Base-by-base conservation (phyloP, 2,113 vertebrate species). In the Rhinogobius similis region DNA sequence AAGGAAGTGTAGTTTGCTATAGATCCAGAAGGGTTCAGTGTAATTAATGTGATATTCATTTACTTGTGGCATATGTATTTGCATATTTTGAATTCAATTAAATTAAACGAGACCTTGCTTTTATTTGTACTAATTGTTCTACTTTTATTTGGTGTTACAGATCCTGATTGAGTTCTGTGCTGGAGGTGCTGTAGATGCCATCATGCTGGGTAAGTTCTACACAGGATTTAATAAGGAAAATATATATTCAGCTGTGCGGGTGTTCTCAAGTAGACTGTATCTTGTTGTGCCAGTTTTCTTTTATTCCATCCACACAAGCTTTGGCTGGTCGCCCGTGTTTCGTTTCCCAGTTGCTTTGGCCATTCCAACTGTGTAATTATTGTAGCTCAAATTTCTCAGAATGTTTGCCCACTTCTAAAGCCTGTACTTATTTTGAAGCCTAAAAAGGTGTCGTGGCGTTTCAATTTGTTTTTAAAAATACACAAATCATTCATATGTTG, bases 121-220 rank as follows among this genome's bases (percentile, higher is more conserved):
- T 61, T 29, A 50, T 3, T 13, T 10, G 68, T 11, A 64, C 29
- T 74, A 18, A 61, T 39, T 64, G 43, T 56, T 79, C n/a, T 3
- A 18, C 63, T 71, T 67, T 63, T 38, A 73, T 77, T 32, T 24
- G 79, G 84, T 75, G 67, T 63, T 94, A 79, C 92, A 98, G 97
- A 98, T 99, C 82, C 94, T 99, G 83, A 99, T 99, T 76, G 97
- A 99, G 92, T 99, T 99, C 90, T 99, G 97, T 94, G 97, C 95
- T 14, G 97, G 97, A 80, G 97, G 97, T 87, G 97, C 97, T 50
- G 97, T 99, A 61, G 97, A 98, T 90, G 97, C 97, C 75, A 96
- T 98, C 75, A 99, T 99, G 97, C 88, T 99, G 88, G 97, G 97
- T 97, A 94, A 96, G 92, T 89, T 79, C 64, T 67, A 73, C 65